A percentile compares a stretch with the other conserved stretches of the same genome.
phyloP scores from a whole-genome alignment of 2,113 vertebrate species.

The Nansenia antarctica region DNA sequence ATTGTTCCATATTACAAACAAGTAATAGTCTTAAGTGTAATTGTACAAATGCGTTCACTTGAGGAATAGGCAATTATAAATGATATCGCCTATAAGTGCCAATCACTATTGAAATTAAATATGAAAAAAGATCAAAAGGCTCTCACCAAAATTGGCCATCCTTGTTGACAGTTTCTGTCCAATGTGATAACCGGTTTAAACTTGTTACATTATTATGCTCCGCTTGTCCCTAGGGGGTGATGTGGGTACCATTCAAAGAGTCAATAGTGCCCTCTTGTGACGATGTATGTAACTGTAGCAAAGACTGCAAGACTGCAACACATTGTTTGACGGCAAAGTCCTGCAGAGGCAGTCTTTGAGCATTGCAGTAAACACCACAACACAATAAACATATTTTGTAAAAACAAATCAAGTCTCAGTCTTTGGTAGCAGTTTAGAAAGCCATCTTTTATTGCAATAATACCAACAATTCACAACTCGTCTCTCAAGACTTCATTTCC shows the following conservation, averaged over 20 bases:
- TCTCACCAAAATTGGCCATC: conserved; percentile 10
- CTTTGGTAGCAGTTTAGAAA: conserved; percentile 62
- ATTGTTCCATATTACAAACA: neutral
- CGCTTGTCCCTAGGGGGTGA: neutral
- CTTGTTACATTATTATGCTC: conserved; percentile 16
- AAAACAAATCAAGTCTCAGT: neutral
- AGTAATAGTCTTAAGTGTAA: no score
- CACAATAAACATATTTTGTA: no score
- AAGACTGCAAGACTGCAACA: neutral
- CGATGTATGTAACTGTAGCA: accelerated
- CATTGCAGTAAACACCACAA: no score
- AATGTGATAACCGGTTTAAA: conserved; percentile 39
- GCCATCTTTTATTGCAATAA: conserved; percentile 74
- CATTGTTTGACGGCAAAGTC: neutral
- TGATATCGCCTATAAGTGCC: neutral
- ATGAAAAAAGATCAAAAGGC: neutral
- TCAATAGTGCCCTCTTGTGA: conserved; percentile 41
- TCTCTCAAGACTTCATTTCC: conserved; percentile 52
- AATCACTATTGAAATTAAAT: neutral
- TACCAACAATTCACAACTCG: conserved; percentile 66
- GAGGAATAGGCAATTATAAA: neutral
- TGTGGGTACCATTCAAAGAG: neutral
- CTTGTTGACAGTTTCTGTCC: conserved; percentile 2
- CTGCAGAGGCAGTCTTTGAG: no score
- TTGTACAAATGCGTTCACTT: no score